Conservation (phyloP, 2,888 invertebrate genomes). For the Perizoma affinitatum region DNA sequence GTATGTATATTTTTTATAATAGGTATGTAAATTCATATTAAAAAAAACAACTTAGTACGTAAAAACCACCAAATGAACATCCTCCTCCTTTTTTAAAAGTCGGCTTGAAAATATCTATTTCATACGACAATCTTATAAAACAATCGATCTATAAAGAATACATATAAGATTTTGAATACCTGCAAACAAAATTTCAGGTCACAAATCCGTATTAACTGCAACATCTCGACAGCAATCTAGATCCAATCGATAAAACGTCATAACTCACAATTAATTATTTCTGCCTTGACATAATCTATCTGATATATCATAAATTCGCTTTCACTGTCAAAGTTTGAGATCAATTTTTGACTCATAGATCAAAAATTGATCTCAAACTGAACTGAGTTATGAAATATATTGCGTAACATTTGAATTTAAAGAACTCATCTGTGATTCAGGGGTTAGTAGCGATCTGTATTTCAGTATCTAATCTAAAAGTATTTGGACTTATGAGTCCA, state of each 20-base stretch:
- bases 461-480: too few species aligned
- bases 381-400: conserved; percentile 11
- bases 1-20: too few species aligned
- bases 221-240: conserved; percentile 18
- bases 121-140: neutral
- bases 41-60: too few species aligned
- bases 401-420: neutral
- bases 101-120: conserved; percentile 2
- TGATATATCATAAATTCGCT: conserved; percentile 11
- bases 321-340: conserved; percentile 9
- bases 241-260: conserved; percentile 12
- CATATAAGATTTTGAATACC: neutral
- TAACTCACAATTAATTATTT: conserved; percentile 20
- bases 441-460: too few species aligned
- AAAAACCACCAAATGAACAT: too few species aligned
- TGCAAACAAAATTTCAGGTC: conserved; percentile 3
- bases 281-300: conserved; percentile 14
- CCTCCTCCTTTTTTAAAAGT: too few species aligned
- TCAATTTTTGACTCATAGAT: conserved; percentile 9
- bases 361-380: too few species aligned
- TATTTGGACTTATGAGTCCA: too few species aligned
- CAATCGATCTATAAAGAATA: too few species aligned
- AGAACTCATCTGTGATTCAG: too few species aligned
- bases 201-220: neutral
- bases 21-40: too few species aligned